These are phyloP conservation scores for Astatotilapia flaviijosephi DNA, from an alignment of 2,113 vertebrate genomes.

Conservation along the genomic window DNA sequence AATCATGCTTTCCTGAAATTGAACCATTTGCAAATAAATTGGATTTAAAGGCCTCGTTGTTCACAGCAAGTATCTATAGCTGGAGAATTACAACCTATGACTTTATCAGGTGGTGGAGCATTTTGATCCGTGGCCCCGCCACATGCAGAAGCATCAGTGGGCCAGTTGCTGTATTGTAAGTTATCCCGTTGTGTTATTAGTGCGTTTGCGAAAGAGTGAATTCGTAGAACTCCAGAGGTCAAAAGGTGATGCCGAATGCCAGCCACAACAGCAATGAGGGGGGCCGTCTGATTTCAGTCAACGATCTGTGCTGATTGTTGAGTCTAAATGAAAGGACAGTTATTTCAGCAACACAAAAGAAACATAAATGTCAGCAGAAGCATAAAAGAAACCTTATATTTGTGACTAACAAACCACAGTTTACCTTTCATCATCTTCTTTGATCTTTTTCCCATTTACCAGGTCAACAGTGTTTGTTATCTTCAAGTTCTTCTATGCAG, in stretches of 20 bases:
- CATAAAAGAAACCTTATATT: not conserved
- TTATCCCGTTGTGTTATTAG: not conserved
- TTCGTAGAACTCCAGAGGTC: not conserved
- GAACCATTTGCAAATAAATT: not conserved
- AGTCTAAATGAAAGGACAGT: not conserved
- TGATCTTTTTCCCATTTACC: not conserved
- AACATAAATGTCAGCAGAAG: not conserved
- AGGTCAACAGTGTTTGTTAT: not conserved
- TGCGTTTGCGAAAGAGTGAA: not conserved
- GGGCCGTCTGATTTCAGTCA: not conserved
- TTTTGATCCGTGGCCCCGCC: not conserved
- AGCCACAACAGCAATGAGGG: not conserved
- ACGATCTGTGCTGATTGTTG: not conserved
- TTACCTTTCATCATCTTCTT: not conserved
- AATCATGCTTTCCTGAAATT: not conserved
- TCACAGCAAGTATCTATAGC: not conserved
- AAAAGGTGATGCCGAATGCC: not conserved
- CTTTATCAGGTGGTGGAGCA: not conserved
- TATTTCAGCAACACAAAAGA: not conserved
- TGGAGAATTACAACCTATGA: not conserved
- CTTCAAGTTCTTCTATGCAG: not conserved
- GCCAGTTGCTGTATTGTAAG: not conserved
- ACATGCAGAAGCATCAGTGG: not conserved
- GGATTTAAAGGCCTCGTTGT: not conserved
- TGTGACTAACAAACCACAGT: not conserved